Percentiles rank a stretch among this genome's conserved stretches.
These are phyloP conservation scores for Polymixis lichenea DNA, from an alignment of 2,888 invertebrate genomes.

Conservation along the genomic window DNA sequence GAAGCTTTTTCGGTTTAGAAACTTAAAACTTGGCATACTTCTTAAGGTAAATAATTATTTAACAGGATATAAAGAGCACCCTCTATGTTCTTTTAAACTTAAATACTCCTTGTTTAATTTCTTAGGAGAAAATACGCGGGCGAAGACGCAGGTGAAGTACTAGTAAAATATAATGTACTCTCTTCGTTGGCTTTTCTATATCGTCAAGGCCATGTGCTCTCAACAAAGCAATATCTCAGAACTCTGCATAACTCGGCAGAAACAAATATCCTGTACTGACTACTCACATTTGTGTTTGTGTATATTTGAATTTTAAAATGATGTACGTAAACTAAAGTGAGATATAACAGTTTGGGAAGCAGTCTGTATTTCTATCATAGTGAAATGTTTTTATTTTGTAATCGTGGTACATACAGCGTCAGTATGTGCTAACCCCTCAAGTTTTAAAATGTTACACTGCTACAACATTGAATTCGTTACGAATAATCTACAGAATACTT, in stretches of 20 bases:
- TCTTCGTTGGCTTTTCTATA: conserved; percentile 3
- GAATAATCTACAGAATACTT: too few relatives aligned
- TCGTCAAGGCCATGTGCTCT: conserved; percentile 22
- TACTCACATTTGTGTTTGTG: not conserved
- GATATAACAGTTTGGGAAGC: not conserved
- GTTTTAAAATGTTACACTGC: too few relatives aligned
- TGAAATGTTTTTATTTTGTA: not conserved
- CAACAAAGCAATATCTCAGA: conserved; percentile 43
- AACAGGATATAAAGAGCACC: too few relatives aligned
- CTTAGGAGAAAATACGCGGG: not conserved
- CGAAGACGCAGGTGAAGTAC: not conserved
- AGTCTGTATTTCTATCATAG: not conserved
- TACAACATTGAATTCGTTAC: too few relatives aligned
- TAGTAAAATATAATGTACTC: conserved; percentile 13
- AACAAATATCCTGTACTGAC: conserved; percentile 26
- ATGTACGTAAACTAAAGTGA: not conserved
- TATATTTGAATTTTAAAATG: conserved; percentile 22
- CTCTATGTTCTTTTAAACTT: not conserved
- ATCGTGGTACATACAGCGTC: too few relatives aligned
- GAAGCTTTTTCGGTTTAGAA: not conserved
- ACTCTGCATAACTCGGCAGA: not conserved
- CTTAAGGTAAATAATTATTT: not conserved
- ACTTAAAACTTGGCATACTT: not conserved
- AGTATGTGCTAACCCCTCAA: too few relatives aligned
- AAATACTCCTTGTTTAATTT: not conserved